Evolutionary conservation across 2,113 vertebrate genomes (phyloP).

Genomic region (Hippocampus guttulatus): DNA sequence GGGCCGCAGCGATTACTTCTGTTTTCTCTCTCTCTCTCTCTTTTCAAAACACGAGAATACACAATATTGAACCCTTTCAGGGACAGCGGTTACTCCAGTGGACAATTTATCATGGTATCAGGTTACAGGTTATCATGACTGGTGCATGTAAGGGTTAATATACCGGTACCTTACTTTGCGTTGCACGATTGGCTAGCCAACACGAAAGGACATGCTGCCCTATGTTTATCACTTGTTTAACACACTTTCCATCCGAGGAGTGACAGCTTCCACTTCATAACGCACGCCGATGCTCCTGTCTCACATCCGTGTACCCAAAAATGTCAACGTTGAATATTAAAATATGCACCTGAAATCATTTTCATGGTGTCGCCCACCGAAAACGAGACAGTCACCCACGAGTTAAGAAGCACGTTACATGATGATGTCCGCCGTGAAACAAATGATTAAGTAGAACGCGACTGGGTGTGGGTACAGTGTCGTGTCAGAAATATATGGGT

Average conservation of each 20-base stretch:
- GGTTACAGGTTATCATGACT: too few species aligned
- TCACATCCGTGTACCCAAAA: not conserved
- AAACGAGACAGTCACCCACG: not conserved
- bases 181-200: not conserved
- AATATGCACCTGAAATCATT: not conserved
- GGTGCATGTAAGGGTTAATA: not conserved
- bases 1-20: slow-evolving; percentile 10
- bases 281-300: too few species aligned
- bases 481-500: slow-evolving; percentile 1
- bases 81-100: too few species aligned
- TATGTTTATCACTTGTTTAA: too few species aligned
- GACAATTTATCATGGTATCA: too few species aligned
- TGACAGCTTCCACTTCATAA: too few species aligned
- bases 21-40: not conserved
- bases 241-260: too few species aligned
- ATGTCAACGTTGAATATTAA: not conserved
- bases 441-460: slow-evolving; percentile 21
- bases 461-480: not conserved
- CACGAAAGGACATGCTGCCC: too few species aligned
- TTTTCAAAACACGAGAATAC: not conserved
- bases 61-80: too few species aligned
- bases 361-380: not conserved
- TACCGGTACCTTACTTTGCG: not conserved
- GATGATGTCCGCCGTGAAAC: slow-evolving; percentile 13
- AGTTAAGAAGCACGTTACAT: slow-evolving; percentile 3